A percentile compares a stretch with the other conserved stretches of the same genome.
Conservation (phyloP, 2,888 invertebrate species). For the Leistus spinibarbis region DNA sequence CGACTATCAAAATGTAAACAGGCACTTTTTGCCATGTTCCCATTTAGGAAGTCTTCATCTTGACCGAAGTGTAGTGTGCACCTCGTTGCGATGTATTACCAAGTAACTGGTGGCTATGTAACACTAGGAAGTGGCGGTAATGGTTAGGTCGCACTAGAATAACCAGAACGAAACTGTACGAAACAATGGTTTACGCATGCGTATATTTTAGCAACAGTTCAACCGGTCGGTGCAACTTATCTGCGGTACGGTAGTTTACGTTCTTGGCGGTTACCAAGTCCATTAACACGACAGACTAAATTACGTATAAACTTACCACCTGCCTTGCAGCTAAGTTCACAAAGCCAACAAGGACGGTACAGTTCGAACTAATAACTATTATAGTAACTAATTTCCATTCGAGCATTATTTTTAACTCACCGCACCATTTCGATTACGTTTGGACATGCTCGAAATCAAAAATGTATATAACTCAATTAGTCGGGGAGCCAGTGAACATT, state of each 20-base stretch:
- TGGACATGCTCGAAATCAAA: too few species aligned
- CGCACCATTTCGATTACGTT: too few species aligned
- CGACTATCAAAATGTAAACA: too few species aligned
- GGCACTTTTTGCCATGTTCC: too few species aligned
- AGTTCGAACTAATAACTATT: too few species aligned
- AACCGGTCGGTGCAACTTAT: slow-evolving; percentile 12
- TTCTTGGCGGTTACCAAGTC: slow-evolving; percentile 27
- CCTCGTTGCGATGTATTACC: neutral
- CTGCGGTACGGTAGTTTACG: slow-evolving; percentile 23
- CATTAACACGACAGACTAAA: slow-evolving; percentile 27
- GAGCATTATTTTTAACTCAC: too few species aligned
- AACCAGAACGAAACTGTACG: neutral
- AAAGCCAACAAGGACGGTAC: too few species aligned
- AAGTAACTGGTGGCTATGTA: neutral
- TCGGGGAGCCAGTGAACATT: too few species aligned
- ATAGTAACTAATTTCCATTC: too few species aligned
- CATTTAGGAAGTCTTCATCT: too few species aligned
- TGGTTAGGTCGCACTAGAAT: neutral
- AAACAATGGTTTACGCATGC: neutral
- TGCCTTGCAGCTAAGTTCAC: slow-evolving; percentile 1
- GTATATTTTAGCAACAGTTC: neutral
- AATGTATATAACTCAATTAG: too few species aligned
- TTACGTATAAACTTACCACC: slow-evolving; percentile 35
- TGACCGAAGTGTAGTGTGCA: neutral
- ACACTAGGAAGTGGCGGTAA: neutral